Evolutionary conservation across 2,113 vertebrate genomes (phyloP).

Genomic region (Chionomys nivalis): DNA sequence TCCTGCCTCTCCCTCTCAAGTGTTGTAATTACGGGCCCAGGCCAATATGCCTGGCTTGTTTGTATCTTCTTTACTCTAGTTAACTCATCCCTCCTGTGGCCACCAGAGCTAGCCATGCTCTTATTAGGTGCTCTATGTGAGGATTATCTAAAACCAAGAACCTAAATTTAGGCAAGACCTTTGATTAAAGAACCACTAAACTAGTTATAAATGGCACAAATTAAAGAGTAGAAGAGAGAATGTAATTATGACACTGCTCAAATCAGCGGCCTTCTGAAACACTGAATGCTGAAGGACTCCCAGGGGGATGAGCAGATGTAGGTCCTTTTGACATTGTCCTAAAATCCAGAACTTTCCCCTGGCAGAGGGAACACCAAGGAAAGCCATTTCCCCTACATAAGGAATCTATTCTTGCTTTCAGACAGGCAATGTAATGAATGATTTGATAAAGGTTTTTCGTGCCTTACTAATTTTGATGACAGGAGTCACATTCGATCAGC

Average conservation of each 20-base stretch:
- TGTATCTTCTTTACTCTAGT: not conserved
- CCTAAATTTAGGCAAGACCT: not conserved
- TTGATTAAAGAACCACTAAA: not conserved
- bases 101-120: not conserved
- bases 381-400: not conserved
- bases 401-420: constrained; percentile 25
- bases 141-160: not conserved
- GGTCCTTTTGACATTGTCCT: not conserved
- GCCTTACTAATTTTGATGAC: constrained; percentile 67
- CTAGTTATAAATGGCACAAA: constrained; percentile 40
- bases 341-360: constrained; percentile 4
- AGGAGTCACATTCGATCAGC: constrained; percentile 65
- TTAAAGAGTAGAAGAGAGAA: not conserved
- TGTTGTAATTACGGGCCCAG: not conserved
- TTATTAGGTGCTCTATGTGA: not conserved
- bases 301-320: not conserved
- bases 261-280: not conserved
- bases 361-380: not conserved
- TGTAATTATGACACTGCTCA: not conserved
- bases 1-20: not conserved
- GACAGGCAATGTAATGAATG: constrained; percentile 45
- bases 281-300: not conserved
- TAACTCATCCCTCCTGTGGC: not conserved
- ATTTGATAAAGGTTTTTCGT: constrained; percentile 51
- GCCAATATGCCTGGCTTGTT: not conserved